phyloP scores from a whole-genome alignment of 2,797 vertebrate genomes.

The Lacerta agilis region DNA sequence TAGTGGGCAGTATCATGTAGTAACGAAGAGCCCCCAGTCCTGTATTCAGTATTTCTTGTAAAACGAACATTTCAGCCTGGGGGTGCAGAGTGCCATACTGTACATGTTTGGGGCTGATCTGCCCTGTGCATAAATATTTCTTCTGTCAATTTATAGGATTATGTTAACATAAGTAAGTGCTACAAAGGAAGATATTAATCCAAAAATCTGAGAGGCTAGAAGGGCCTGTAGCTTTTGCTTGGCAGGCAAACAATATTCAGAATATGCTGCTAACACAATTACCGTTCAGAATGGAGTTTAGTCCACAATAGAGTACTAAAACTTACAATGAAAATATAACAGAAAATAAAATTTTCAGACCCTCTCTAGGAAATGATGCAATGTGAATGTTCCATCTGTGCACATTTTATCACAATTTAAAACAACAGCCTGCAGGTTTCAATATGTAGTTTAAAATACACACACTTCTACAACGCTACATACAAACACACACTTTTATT shows the following conservation, averaged over 20 bases:
- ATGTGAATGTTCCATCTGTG: constrained; percentile 8
- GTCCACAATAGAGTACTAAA: background rate
- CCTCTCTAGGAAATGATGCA: constrained; percentile 19
- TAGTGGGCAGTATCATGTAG: no score
- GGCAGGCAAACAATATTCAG: background rate
- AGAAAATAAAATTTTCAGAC: constrained; percentile 8
- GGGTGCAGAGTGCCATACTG: background rate
- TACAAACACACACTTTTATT: background rate
- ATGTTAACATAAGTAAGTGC: background rate
- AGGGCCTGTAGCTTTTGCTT: background rate
- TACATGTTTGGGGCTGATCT: background rate
- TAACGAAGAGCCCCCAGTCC: no score
- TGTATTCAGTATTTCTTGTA: background rate
- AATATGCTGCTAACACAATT: background rate
- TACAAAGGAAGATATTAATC: background rate
- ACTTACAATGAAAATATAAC: constrained; percentile 21
- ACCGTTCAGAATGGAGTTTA: constrained; percentile 35
- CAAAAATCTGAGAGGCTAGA: background rate
- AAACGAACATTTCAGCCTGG: background rate
- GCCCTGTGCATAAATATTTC: background rate
- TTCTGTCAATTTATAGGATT: background rate
- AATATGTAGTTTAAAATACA: background rate
- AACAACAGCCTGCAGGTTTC: constrained; percentile 20
- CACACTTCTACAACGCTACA: background rate
- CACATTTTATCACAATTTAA: constrained; percentile 30